phyloP scores from a whole-genome alignment of 2,113 vertebrate species.

The Odocoileus virginianus region DNA sequence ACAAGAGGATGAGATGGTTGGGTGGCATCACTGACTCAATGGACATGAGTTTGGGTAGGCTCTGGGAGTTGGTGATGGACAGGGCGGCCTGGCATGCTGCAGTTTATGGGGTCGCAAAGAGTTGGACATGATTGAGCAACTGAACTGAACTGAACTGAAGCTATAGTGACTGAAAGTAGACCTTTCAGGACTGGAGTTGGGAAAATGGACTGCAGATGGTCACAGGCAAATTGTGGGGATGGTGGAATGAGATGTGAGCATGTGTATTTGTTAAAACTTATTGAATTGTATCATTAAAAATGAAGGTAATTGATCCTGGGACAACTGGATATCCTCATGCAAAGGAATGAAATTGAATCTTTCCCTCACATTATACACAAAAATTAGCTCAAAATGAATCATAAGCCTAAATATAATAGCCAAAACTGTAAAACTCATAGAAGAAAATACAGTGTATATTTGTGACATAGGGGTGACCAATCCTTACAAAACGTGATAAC shows the following conservation, averaged over 20 bases:
- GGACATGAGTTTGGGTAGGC: background rate
- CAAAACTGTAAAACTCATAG: background rate
- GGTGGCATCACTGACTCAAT: background rate
- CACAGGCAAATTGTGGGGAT: background rate
- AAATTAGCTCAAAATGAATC: background rate
- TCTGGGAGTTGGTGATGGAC: background rate
- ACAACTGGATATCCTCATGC: background rate
- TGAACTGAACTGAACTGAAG: background rate
- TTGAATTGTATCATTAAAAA: background rate
- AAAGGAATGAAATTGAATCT: background rate
- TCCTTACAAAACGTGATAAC: background rate
- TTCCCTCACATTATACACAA: background rate
- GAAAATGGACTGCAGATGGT: background rate
- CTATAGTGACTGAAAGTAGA: background rate
- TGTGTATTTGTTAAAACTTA: background rate
- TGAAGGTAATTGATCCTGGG: accelerated
- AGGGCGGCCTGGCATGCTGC: background rate
- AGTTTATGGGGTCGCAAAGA: background rate
- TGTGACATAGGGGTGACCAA: background rate
- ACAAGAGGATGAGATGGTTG: background rate
- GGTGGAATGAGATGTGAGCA: background rate
- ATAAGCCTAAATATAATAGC: background rate
- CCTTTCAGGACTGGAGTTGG: background rate
- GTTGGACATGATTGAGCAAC: background rate
- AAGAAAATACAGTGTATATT: background rate